Evolutionary conservation across 2,888 invertebrate species (phyloP), one percentile per base, ranked within the genome.

Genomic region (Eulithis testata): DNA sequence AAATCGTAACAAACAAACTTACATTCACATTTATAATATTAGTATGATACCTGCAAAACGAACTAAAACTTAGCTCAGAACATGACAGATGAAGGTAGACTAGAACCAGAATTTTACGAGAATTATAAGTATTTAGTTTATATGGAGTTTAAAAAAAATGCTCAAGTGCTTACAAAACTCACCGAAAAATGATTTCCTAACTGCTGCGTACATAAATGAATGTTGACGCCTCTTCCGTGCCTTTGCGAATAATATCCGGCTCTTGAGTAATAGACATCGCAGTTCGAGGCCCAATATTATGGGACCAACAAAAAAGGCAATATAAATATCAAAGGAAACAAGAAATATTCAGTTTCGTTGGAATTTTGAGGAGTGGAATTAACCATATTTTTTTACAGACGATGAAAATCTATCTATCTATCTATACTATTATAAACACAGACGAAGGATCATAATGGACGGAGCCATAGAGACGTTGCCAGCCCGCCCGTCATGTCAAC

Each of bases 201-300:
- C 49, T 56, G 55, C 62, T 69, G 66, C 56, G 64, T 68, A 63
- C 69, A 73, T 73, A 71, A 73, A 73, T 71, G 71, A 66, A 60
- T 69, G 69, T 70, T 68, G 65, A 47, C 67, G 65, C 68, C 50
- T 57, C 56, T 66, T 66, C 60, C 65, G 63, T 54, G 60, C 60
- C 65, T 69, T 71, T 66, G 67, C 63, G 64, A 66, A 69, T 70
- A 64, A 73, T 68, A 68, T 70, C 69, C 69, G 66, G 66, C 60
- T 65, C 49, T 62, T 71, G 69, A 71, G 72, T 72, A 70, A 71
- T 68, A 70, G 69, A 69, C 58, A 57, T 62, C 36, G 68, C 70
- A 60, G 66, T 68, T 69, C 62, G 60, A 62, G 58, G 61, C 66
- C 65, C 63, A 63, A 72, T 72, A 70, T 68, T 65, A 68, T 60